Evolutionary conservation across 2,888 invertebrate genomes (phyloP).

Genomic region (Allygus modestus): DNA sequence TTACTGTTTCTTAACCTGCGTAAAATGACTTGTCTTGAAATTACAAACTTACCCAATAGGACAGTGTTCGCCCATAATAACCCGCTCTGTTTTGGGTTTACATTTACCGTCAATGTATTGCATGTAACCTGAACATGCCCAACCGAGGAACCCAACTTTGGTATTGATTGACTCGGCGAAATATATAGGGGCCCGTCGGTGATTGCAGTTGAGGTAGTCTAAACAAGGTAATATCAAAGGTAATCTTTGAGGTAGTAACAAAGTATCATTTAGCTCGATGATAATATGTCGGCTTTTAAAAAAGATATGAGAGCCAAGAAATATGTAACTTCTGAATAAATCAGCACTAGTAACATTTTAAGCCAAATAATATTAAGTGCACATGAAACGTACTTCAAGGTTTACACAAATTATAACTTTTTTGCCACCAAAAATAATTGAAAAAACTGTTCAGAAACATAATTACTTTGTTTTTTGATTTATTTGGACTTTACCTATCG

Average conservation of each 20-base stretch:
- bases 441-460: too few species aligned
- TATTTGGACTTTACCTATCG: too few species aligned
- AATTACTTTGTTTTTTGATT: too few species aligned
- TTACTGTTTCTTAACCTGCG: too few species aligned
- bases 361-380: too few species aligned
- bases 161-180: slow-evolving; percentile 82
- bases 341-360: not conserved
- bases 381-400: too few species aligned
- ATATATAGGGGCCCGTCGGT: slow-evolving; percentile 81
- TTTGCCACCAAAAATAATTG: too few species aligned
- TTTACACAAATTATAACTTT: too few species aligned
- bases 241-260: too few species aligned
- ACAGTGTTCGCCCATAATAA: slow-evolving; percentile 69
- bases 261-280: too few species aligned
- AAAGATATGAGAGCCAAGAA: not conserved
- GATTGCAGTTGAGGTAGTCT: slow-evolving; percentile 76
- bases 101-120: slow-evolving; percentile 64
- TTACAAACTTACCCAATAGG: slow-evolving; percentile 65
- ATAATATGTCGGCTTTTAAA: not conserved
- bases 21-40: too few species aligned
- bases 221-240: slow-evolving; percentile 36
- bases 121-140: slow-evolving; percentile 76
- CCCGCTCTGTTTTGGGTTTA: slow-evolving; percentile 57
- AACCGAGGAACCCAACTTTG: slow-evolving; percentile 82
- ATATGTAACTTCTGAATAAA: not conserved